phyloP scores from a whole-genome alignment of 2,888 invertebrate species.

The Sphinx pinastri region DNA sequence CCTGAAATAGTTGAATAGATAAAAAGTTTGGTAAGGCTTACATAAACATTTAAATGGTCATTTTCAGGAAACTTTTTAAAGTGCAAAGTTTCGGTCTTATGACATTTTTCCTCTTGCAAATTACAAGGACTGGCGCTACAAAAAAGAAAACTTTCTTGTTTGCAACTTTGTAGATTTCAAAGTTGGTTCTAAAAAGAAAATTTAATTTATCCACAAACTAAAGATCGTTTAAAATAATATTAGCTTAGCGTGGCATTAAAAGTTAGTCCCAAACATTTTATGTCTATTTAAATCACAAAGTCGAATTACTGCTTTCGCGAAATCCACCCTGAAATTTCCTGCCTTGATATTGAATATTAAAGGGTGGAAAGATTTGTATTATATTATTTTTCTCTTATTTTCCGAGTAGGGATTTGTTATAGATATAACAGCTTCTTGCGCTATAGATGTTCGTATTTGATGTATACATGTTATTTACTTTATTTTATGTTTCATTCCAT shows the following conservation, averaged over 20 bases:
- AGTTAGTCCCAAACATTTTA: slow-evolving; percentile 7
- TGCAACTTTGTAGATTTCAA: slow-evolving; percentile 45
- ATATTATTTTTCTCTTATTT: too few species aligned
- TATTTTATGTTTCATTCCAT: too few species aligned
- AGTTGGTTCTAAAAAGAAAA: slow-evolving; percentile 40
- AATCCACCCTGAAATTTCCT: too few species aligned
- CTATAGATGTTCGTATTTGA: too few species aligned
- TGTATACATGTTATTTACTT: too few species aligned
- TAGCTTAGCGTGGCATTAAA: slow-evolving; percentile 15
- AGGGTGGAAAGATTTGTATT: too few species aligned
- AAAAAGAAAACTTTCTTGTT: slow-evolving; percentile 46
- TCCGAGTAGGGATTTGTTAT: too few species aligned
- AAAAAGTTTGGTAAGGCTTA: background rate
- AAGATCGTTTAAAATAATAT: slow-evolving; percentile 23
- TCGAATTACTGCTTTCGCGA: too few species aligned
- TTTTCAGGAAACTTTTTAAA: slow-evolving; percentile 32
- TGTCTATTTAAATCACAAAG: background rate
- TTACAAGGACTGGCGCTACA: slow-evolving; percentile 43
- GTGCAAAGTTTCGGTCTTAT: slow-evolving; percentile 28
- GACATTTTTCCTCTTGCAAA: slow-evolving; percentile 36
- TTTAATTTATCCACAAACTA: slow-evolving; percentile 39
- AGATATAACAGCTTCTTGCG: too few species aligned
- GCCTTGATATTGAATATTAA: too few species aligned
- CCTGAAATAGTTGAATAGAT: background rate
- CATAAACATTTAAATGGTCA: background rate